phyloP scores from a whole-genome alignment of 1,140 invertebrate genomes.

The Zophobas atratus region DNA sequence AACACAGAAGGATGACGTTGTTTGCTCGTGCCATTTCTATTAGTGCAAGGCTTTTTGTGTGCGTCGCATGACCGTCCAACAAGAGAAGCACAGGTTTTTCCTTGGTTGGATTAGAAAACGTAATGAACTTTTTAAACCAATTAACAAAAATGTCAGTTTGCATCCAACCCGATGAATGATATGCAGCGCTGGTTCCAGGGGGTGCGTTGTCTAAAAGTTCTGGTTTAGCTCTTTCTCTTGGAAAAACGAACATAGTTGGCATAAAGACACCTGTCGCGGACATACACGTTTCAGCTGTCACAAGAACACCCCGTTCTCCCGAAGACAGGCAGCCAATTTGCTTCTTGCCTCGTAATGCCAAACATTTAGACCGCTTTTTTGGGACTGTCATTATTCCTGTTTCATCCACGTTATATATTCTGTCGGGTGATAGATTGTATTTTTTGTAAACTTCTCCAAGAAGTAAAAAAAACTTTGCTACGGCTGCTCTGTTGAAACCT shows the following conservation, averaged over 20 bases:
- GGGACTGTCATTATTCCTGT: constrained; percentile 68
- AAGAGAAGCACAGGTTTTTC: constrained; percentile 53
- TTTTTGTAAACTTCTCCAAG: constrained; percentile 43
- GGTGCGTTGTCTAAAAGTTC: constrained; percentile 60
- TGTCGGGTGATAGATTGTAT: constrained; percentile 57
- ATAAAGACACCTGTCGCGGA: constrained; percentile 56
- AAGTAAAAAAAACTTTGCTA: constrained; percentile 55
- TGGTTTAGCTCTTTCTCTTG: constrained; percentile 54
- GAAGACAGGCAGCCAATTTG: constrained; percentile 53
- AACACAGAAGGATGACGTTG: constrained; percentile 58
- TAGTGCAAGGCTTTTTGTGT: constrained; percentile 60
- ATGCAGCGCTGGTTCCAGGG: constrained; percentile 55
- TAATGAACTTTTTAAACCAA: constrained; percentile 58
- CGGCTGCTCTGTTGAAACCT: constrained; percentile 52
- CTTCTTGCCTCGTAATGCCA: constrained; percentile 31
- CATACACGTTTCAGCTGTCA: constrained; percentile 58
- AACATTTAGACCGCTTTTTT: constrained; percentile 64
- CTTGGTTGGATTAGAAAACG: constrained; percentile 52
- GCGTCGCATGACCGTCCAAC: constrained; percentile 42
- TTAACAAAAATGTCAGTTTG: constrained; percentile 58
- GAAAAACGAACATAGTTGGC: constrained; percentile 63
- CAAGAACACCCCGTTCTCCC: constrained; percentile 57
- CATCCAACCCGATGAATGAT: constrained; percentile 60
- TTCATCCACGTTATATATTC: constrained; percentile 66
- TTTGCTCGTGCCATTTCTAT: constrained; percentile 58